Percentiles rank a stretch among this genome's conserved stretches.
Conservation (phyloP, 1,140 invertebrate species). For the Capitella teleta region DNA sequence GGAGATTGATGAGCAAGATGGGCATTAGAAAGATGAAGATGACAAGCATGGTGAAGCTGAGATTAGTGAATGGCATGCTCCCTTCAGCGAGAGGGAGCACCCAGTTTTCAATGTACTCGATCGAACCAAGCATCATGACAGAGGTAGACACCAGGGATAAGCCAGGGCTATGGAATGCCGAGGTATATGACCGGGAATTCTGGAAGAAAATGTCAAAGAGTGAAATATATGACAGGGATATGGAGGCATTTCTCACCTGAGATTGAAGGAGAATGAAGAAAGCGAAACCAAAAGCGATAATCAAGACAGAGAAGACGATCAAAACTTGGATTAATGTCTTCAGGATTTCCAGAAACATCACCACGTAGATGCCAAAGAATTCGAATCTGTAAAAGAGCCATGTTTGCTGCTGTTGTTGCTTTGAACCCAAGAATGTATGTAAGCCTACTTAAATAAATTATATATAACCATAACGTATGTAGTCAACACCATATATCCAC, state of each 20-base stretch:
- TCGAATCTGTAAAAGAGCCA: too few species aligned
- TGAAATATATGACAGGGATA: too few species aligned
- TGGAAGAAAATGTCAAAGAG: too few species aligned
- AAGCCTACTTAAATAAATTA: too few species aligned
- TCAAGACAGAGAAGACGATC: conserved; percentile 74
- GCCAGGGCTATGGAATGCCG: too few species aligned
- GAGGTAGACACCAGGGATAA: conserved; percentile 65
- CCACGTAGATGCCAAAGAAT: conserved; percentile 70
- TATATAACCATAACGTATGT: too few species aligned
- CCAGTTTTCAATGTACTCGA: conserved; percentile 75
- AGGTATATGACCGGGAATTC: too few species aligned
- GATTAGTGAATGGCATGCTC: conserved; percentile 26
- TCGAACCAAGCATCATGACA: conserved; percentile 81
- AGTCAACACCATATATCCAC: too few species aligned
- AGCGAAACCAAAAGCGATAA: conserved; percentile 75
- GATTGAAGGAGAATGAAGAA: conserved; percentile 71
- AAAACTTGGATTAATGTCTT: conserved; percentile 75
- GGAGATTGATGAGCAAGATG: conserved; percentile 79
- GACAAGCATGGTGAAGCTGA: conserved; percentile 67
- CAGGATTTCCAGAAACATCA: conserved; percentile 82
- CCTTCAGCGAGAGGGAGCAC: conserved; percentile 58
- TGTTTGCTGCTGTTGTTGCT: too few species aligned
- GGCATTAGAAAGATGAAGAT: conserved; percentile 84
- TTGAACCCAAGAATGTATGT: too few species aligned
- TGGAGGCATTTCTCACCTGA: conserved; percentile 36